Evolutionary conservation across 2,797 vertebrate species (phyloP), one percentile per base, ranked within the genome.

Genomic region (Melanotaenia boesemani): DNA sequence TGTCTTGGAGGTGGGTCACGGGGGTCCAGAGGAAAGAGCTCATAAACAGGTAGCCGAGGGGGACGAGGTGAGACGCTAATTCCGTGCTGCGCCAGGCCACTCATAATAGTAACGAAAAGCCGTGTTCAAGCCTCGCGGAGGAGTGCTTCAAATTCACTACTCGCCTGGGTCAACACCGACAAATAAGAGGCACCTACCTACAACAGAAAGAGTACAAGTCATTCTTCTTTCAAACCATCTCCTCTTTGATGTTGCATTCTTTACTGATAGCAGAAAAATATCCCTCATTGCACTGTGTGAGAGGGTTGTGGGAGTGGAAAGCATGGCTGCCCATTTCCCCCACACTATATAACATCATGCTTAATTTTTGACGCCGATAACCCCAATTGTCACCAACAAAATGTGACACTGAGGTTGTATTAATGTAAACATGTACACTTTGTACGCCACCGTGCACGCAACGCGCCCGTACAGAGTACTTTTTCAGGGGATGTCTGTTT

Each of bases 21-120:
- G 95, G 95, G 95, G 94, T 94, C 93, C 93, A 77, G 94, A 95
- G 96, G 92, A 95, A 96, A 95, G 93, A 84, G 94, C 92, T 92
- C 90, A 94, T 95, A 94, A 96, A 96, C 94, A 96, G 95, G 94
- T 93, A 96, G 95, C 94, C 88, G 94, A 87, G 95, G 95, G 88
- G 95, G 95, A 94, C 94, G 94, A 94, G 95, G 94, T 94, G 94
- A 94, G 94, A 93, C 91, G 92, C 91, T 91, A 91, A 92, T 93
- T 95, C 91, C 88, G 90, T 90, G 93, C 93, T 94, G 93, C 94
- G 91, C 94, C 93, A 95, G 94, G 93, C 93, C 92, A 93, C 92
- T 92, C 87, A 74, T 89, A 83, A 86, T 83, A 89, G 86, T 77
- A 86, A 89, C 89, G 71, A 83, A 89, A 86, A 90, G 30, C 86